Evolutionary conservation across 2,888 invertebrate genomes (phyloP).

Genomic region (Ariolimax columbianus): DNA sequence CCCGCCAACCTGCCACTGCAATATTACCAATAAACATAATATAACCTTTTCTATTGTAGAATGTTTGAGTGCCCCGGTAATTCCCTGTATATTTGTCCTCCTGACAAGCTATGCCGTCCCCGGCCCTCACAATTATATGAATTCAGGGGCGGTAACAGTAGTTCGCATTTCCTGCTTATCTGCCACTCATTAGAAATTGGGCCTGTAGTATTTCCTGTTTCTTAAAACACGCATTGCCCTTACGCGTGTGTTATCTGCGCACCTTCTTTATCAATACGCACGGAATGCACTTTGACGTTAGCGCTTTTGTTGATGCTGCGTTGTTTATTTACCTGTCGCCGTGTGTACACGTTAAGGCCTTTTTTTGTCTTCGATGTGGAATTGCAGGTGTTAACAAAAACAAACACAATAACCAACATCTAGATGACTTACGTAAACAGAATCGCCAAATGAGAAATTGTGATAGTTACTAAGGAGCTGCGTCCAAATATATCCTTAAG

Average conservation of each 20-base stretch:
- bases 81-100: constrained; percentile 4
- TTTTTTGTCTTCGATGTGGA: no score
- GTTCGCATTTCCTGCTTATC: constrained; percentile 7
- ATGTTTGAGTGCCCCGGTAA: constrained; percentile 24
- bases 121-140: background rate
- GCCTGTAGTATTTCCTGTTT: background rate
- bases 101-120: background rate
- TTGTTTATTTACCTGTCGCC: background rate
- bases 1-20: background rate
- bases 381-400: no score
- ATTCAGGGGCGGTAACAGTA: background rate
- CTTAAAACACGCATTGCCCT: background rate
- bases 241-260: background rate
- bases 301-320: background rate
- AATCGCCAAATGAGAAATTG: no score
- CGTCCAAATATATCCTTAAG: no score
- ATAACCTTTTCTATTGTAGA: background rate
- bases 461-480: no score
- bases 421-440: no score
- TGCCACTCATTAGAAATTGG: constrained; percentile 7
- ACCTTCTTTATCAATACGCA: background rate
- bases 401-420: no score
- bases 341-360: background rate
- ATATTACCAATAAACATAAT: background rate
- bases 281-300: background rate